phyloP scores from a whole-genome alignment of 2,797 vertebrate genomes.

The Pogonophryne albipinna region DNA sequence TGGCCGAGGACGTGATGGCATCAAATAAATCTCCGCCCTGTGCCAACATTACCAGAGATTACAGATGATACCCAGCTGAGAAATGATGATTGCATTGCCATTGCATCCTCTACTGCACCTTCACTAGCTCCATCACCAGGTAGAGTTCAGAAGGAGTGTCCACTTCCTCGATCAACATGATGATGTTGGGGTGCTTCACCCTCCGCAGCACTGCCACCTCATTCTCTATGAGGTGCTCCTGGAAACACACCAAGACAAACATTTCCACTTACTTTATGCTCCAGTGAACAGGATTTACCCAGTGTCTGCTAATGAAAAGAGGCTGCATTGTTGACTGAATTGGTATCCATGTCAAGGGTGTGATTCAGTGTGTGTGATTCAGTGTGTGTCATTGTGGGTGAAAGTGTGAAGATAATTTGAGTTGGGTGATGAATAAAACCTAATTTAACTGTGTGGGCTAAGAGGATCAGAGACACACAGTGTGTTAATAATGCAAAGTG shows the following conservation, averaged over 20 bases:
- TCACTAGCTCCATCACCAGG: slow-evolving; percentile 97
- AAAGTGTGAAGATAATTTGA: slow-evolving; percentile 35
- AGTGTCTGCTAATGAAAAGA: slow-evolving; percentile 1
- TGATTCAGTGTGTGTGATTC: neutral
- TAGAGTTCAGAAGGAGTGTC: slow-evolving; percentile 93
- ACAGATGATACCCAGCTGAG: neutral
- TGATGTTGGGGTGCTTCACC: slow-evolving; percentile 98
- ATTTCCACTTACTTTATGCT: neutral
- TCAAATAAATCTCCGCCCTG: slow-evolving; percentile 98
- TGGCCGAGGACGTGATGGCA: slow-evolving; percentile 96
- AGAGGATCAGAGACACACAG: slow-evolving; percentile 43
- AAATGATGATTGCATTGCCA: neutral
- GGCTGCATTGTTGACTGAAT: slow-evolving; percentile 15
- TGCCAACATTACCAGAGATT: slow-evolving; percentile 2
- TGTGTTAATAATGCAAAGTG: slow-evolving; percentile 53
- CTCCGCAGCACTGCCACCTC: slow-evolving; percentile 95
- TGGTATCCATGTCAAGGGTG: slow-evolving; percentile 24
- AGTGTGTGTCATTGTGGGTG: neutral
- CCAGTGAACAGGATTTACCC: slow-evolving; percentile 1
- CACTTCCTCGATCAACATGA: slow-evolving; percentile 97
- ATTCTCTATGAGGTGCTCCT: slow-evolving; percentile 98
- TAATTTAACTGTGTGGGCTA: slow-evolving; percentile 34
- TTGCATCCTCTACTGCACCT: slow-evolving; percentile 77
- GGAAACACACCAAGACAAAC: slow-evolving; percentile 34
- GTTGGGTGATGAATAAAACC: slow-evolving; percentile 51